Evolutionary conservation across 2,888 invertebrate genomes (phyloP), one percentile per base, ranked within the genome.

Genomic region (Pheosia gnoma): DNA sequence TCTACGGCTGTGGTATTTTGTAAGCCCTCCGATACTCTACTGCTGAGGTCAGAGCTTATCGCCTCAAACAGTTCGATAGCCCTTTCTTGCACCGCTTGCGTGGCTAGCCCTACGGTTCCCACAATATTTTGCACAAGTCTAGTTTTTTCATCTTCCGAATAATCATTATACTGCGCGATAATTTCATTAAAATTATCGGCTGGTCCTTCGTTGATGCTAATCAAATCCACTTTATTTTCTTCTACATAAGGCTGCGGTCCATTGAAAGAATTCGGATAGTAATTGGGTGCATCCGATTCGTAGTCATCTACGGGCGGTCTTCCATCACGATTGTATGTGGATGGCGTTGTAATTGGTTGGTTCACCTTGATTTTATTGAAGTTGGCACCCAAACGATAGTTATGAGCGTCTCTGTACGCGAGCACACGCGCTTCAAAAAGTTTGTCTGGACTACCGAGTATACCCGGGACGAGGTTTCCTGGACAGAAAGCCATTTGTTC

Each of bases 211-310:
- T 95, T 84, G 37, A 88, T 83, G 80, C 95, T 95, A 51, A 94
- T 88, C 4, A 95, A 88, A 6, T 93, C 81, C 6, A 94, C 80
- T 49, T 85, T 81, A 67, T 94, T 94, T 36, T 95, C 95, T 4
- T 95, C 91, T 25, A 94, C 91, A 73, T 95, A 95, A 53, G 95
- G 94, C 66, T 95, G 94, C 0, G 98, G 98, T 0, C 98, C 98
- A 69, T 95, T 93, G 86, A 98, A 99, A 69, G 98, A 97, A 92
- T 99, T 99, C 0, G 99, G 99, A 89, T 95, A 98, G 84, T 99
- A 99, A 87, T 98, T 98, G 3, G 98, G 98, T 3, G 96, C 96
- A 39, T 96, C 97, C 43, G 95, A 95, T 86, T 97, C 97, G 82
- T 98, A 98, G 74, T 96, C 95, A 54, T 94, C 90, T 36, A 95